These are phyloP conservation scores for Fundulus diaphanus DNA, from an alignment of 2,797 vertebrate genomes.

Conservation along the genomic window DNA sequence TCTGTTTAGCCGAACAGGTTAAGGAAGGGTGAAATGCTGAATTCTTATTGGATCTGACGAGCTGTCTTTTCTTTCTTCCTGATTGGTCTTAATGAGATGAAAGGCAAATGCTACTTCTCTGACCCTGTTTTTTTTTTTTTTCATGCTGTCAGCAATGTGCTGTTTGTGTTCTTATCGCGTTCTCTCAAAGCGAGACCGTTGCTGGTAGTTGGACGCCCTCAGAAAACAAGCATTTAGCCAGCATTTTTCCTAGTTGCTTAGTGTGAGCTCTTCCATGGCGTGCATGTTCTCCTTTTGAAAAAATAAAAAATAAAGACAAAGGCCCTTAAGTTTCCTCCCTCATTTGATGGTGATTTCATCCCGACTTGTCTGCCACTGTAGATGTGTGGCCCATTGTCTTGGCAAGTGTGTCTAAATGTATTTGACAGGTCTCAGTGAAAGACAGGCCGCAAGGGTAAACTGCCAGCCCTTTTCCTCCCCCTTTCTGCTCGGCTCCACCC, in stretches of 20 bases:
- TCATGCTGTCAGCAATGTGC: constrained; percentile 57
- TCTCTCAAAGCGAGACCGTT: constrained; percentile 56
- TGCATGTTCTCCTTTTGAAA: constrained; percentile 41
- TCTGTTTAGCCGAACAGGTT: constrained; percentile 24
- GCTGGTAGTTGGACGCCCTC: constrained; percentile 53
- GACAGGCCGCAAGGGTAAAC: constrained; percentile 70
- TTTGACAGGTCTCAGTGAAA: constrained; percentile 80
- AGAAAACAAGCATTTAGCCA: constrained; percentile 64
- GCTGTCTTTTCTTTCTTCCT: constrained; percentile 43
- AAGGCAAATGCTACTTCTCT: constrained; percentile 52
- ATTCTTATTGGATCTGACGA: constrained; percentile 51
- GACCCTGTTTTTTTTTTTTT: constrained; percentile 57
- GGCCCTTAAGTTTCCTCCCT: constrained; percentile 49
- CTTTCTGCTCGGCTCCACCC: constrained; percentile 7
- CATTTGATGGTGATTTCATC: constrained; percentile 65
- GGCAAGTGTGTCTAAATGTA: constrained; percentile 78
- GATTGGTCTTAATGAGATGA: constrained; percentile 55
- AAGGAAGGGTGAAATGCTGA: constrained; percentile 49
- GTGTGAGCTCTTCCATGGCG: constrained; percentile 66
- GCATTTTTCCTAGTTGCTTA: constrained; percentile 71
- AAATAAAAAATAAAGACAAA: constrained; percentile 32
- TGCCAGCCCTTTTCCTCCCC: constrained; percentile 38
- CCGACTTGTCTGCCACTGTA: constrained; percentile 65
- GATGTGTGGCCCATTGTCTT: constrained; percentile 78
- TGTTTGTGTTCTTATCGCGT: constrained; percentile 51